Evolutionary conservation across 2,888 invertebrate species (phyloP), one percentile per base, ranked within the genome.

Genomic region (Operophtera brumata): DNA sequence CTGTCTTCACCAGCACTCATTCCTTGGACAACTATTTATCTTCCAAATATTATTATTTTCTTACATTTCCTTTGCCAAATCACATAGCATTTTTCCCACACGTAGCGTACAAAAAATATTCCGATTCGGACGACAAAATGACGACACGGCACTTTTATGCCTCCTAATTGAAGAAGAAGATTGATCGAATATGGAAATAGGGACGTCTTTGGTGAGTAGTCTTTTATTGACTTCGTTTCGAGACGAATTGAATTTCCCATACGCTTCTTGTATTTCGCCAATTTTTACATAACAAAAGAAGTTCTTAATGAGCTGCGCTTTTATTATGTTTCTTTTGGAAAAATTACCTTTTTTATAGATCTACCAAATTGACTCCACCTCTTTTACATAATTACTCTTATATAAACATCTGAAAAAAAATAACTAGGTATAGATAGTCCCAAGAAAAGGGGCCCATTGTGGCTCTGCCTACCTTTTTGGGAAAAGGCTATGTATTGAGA

Each of bases 121-220:
- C 47, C 46, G 20, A 45, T 62, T 35, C 47, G 39, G 43, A 42
- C 45, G 61, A 57, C 59, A 62, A 62, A 58, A 64, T 57, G 60
- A 59, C 60, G 57, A 57, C 55, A 55, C 47, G 47, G 57, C 53
- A 59, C 61, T 62, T 63, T 59, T 57, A 47, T 51, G 52, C 46
- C 50, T 44, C 59, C 55, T 64, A 64, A 64, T 64, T 64, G 62
- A 62, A 64, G 60, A 57, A 53, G 58, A 64, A 64, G 63, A 64
- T 64, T 64, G 64, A 64, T 64, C 59, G 61, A 61, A 57, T 59
- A 62, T 64, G 62, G 59, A 64, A 59, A 64, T 61, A 51, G 59
- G 58, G 42, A 48, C 53, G 54, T 56, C 56, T 56, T 60, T 46
- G 55, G 52, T 50, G 61, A 58, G 53, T 53, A 59, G 59, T 53